These are phyloP conservation scores for Phyllopteryx taeniolatus DNA, from an alignment of 2,113 vertebrate genomes.

Conservation along the genomic window DNA sequence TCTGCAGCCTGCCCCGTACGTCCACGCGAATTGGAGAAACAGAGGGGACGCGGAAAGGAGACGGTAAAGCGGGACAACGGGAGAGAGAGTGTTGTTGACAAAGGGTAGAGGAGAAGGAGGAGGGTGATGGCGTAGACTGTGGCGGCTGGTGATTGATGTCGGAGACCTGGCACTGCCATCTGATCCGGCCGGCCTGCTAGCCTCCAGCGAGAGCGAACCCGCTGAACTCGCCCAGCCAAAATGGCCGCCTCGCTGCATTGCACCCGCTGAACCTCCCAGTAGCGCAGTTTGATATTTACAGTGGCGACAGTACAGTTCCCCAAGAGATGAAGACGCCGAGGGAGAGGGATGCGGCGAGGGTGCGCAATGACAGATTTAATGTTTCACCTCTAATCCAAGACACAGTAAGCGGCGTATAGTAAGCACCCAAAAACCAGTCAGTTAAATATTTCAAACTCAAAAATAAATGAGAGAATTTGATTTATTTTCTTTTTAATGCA, in stretches of 20 bases:
- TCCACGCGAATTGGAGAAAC: slow-evolving; percentile 31
- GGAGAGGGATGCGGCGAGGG: neutral
- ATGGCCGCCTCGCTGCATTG: slow-evolving; percentile 67
- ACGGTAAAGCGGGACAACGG: slow-evolving; percentile 7
- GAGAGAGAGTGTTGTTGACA: slow-evolving; percentile 19
- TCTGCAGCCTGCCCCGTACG: slow-evolving; percentile 44
- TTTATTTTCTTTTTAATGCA: too few species aligned
- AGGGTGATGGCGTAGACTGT: slow-evolving; percentile 51
- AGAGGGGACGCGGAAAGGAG: slow-evolving; percentile 14
- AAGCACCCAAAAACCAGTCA: too few species aligned
- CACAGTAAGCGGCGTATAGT: neutral
- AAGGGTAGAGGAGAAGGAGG: slow-evolving; percentile 16
- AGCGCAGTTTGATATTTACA: slow-evolving; percentile 34
- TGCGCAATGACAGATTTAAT: slow-evolving; percentile 6
- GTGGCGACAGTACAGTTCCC: slow-evolving; percentile 24
- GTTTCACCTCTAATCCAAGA: slow-evolving; percentile 8
- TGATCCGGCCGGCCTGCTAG: slow-evolving; percentile 64
- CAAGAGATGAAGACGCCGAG: slow-evolving; percentile 7
- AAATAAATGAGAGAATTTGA: too few species aligned
- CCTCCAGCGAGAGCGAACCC: slow-evolving; percentile 68
- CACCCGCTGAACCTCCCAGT: slow-evolving; percentile 61
- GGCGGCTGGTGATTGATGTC: slow-evolving; percentile 73
- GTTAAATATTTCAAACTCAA: too few species aligned
- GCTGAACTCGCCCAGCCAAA: slow-evolving; percentile 64
- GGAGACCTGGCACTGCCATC: slow-evolving; percentile 72